A percentile compares a stretch with the other conserved stretches of the same genome.
Conservation (phyloP, 2,113 vertebrate species). For the Gymnarchus niloticus region DNA sequence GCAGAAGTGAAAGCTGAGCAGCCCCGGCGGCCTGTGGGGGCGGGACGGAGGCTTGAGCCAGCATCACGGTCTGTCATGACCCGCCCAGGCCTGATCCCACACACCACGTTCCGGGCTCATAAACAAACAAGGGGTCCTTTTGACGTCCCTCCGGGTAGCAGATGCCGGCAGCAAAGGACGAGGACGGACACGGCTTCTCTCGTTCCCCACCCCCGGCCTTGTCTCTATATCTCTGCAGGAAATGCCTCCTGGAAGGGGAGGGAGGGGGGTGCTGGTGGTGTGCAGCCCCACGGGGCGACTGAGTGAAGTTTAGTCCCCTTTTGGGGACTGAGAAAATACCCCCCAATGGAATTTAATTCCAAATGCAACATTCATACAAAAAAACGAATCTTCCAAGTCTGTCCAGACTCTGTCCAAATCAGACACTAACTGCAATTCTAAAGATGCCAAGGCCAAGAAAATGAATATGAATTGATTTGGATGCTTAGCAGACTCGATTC, state of each 20-base stretch:
- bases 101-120: background rate
- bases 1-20: slow-evolving; percentile 2
- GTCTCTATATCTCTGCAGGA: background rate
- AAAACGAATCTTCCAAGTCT: background rate
- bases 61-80: background rate
- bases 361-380: background rate
- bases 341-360: background rate
- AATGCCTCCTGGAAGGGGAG: background rate
- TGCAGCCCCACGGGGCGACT: background rate
- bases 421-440: background rate
- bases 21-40: background rate
- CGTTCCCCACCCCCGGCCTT: background rate
- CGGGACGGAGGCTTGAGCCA: background rate
- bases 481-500: background rate
- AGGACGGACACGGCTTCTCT: background rate
- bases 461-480: slow-evolving; percentile 1
- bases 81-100: background rate
- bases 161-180: background rate
- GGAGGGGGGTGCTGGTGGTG: background rate
- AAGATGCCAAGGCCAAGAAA: background rate
- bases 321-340: background rate
- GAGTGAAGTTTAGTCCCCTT: no score
- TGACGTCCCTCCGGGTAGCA: background rate
- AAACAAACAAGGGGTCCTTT: slow-evolving; percentile 4
- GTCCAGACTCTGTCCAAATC: background rate